phyloP scores from a whole-genome alignment of 2,888 invertebrate genomes.

The Scaptomyza parva region DNA sequence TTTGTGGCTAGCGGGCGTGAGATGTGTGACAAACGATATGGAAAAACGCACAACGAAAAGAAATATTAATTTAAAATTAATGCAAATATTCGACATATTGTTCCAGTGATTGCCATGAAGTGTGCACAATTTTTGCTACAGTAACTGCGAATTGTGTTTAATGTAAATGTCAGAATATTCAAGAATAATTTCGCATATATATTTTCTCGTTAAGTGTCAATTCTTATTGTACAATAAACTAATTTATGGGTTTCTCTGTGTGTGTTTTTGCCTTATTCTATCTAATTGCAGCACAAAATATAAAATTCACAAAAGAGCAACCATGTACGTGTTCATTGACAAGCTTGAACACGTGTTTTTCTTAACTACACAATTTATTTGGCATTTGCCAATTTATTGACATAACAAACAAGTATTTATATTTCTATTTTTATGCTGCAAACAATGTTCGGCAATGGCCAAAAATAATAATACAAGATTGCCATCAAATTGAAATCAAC shows the following conservation, averaged over 20 bases:
- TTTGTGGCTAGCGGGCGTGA: conserved; percentile 42
- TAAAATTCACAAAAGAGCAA: conserved; percentile 9
- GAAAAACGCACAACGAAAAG: conserved; percentile 16
- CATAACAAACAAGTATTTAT: neutral
- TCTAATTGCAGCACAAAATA: conserved; percentile 10
- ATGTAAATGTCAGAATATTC: neutral
- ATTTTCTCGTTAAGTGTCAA: neutral
- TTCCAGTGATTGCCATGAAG: neutral
- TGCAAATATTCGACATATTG: conserved; percentile 51
- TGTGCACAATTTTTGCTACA: conserved; percentile 1
- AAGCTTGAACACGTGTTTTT: conserved; percentile 8
- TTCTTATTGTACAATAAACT: no score
- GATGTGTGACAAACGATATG: conserved; percentile 51
- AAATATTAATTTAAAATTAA: conserved; percentile 61
- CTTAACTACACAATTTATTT: neutral
- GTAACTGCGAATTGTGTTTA: neutral
- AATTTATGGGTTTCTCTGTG: no score
- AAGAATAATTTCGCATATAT: neutral
- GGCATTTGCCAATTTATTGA: conserved; percentile 13
- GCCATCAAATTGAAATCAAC: conserved; percentile 26
- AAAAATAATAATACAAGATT: conserved; percentile 1
- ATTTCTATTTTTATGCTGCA: neutral
- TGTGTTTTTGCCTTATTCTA: neutral
- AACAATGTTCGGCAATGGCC: neutral
- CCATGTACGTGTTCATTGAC: conserved; percentile 15